Evolutionary conservation across 2,797 vertebrate species (phyloP), one percentile per base, ranked within the genome.

Genomic region (Poeciliopsis infans): DNA sequence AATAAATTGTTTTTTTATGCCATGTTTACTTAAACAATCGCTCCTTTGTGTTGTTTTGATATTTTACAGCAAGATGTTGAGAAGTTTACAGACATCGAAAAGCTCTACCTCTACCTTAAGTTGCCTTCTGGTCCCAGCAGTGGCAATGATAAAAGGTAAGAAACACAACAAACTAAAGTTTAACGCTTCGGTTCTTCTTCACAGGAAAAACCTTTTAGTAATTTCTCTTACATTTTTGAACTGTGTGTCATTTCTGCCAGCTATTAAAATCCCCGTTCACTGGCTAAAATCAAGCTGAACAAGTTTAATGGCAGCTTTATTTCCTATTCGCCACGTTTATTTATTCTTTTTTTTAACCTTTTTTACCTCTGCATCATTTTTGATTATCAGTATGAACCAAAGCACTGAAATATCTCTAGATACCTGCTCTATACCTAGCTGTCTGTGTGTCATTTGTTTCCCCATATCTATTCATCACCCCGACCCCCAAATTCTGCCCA

Each of bases 61-160:
- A 74, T 76, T n/a, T 33, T 91, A 75, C 95, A 99, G 98, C 97
- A 99, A 99, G 98, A 99, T 98, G 97, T 99, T 97, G 98, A 99
- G 97, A 99, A 99, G 97, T 99, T 99, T 98, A 99, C 98, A 98
- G 98, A 99, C 96, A 96, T 99, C 94, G 98, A 99, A 97, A 99
- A 99, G 97, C 98, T 99, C 98, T 99, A 99, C 98, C 98, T 99
- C 98, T 99, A 99, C 97, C 98, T 99, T 96, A 98, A 99, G 96
- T 97, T 99, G 98, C 98, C 98, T 99, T 99, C 98, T 97, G 97
- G 98, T 96, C 97, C 97, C 94, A 98, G 94, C 96, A 98, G 96
- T 97, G 97, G 97, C 96, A 96, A 94, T 94, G 98, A 99, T 91
- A 99, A 99, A 97, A 98, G 98, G 98, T 99, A 96, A 84, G 61